Evolutionary conservation across 2,113 vertebrate species (phyloP), one percentile per base, ranked within the genome.

Genomic region (Oryzias melastigma): DNA sequence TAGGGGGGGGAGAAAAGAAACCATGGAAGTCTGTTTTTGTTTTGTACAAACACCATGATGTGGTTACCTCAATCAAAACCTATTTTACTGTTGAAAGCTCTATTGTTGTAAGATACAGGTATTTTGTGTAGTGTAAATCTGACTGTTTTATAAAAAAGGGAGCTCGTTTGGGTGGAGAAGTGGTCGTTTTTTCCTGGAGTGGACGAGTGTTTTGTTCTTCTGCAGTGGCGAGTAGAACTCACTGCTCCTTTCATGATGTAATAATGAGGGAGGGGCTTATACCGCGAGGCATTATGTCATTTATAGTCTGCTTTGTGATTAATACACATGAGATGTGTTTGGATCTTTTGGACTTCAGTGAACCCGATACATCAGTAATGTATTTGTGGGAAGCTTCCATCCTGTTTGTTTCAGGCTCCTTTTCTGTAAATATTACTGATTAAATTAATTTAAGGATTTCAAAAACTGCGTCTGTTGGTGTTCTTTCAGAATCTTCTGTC

Each of bases 391-490:
- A 35, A 2, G 25, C 25, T 27, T 27, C 25, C 25, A 27, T 77
- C 74, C 58, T 73, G 77, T 73, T 74, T 67, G 85, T 68, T 75
- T 77, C 24, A 83, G 73, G 75, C 75, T 81, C 58, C 61, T 88
- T 78, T 84, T 89, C n/a, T 92, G 91, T 92, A 92, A 88, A 92
- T 92, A 91, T 84, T 89, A 85, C 87, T 88, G 87, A 92, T 92
- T 92, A 92, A 92, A 91, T 92, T 92, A 92, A 92, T 92, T 92
- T 92, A 91, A 92, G 83, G 63, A 87, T 79, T 87, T 84, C 73
- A 61, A 78, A 53, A 17, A 40, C 6, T 70, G 63, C 53, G 52
- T 25, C 49, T 48, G 7, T 1, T 29, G 25, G 44, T 12, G 15
- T 69, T 49, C 60, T 4, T 43, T 63, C 4, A 3, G 35, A 17